Evolutionary conservation across 2,888 invertebrate species (phyloP).

Genomic region (Clanis bilineata): DNA sequence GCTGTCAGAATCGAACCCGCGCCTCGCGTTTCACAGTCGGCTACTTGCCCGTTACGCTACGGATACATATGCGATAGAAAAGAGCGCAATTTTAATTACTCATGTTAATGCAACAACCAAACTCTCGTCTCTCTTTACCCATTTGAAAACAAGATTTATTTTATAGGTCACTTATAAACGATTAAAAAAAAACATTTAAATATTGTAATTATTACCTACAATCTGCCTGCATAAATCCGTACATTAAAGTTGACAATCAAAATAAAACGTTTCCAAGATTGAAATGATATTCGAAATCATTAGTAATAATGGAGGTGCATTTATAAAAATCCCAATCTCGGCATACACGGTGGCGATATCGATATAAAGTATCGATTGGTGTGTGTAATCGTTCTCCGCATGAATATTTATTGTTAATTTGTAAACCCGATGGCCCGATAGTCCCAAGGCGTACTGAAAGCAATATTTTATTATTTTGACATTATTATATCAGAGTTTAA

Average conservation of each 20-base stretch:
- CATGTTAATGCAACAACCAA: too few species aligned
- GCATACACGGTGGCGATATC: constrained; percentile 46
- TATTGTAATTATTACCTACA: not conserved
- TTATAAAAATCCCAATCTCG: constrained; percentile 43
- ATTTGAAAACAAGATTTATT: too few species aligned
- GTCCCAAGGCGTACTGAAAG: constrained; percentile 63
- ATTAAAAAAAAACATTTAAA: not conserved
- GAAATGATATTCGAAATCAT: constrained; percentile 32
- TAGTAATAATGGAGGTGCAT: constrained; percentile 34
- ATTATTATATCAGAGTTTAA: constrained; percentile 63
- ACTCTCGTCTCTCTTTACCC: too few species aligned
- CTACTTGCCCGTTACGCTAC: too few species aligned
- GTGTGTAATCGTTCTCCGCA: constrained; percentile 53
- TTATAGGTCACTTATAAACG: not conserved
- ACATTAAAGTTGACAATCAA: constrained; percentile 15
- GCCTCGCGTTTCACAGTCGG: too few species aligned
- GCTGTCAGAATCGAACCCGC: too few species aligned
- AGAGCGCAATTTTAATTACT: too few species aligned
- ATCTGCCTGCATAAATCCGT: not conserved
- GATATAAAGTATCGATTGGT: constrained; percentile 40
- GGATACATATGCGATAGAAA: too few species aligned
- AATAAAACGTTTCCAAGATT: constrained; percentile 20
- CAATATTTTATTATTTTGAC: constrained; percentile 66
- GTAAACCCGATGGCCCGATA: constrained; percentile 62
- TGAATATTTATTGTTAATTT: constrained; percentile 80